Percentiles rank a stretch among this genome's conserved stretches.
These are phyloP conservation scores for Hafferia zeledoni DNA, from an alignment of 2,797 vertebrate genomes.

Conservation along the genomic window DNA sequence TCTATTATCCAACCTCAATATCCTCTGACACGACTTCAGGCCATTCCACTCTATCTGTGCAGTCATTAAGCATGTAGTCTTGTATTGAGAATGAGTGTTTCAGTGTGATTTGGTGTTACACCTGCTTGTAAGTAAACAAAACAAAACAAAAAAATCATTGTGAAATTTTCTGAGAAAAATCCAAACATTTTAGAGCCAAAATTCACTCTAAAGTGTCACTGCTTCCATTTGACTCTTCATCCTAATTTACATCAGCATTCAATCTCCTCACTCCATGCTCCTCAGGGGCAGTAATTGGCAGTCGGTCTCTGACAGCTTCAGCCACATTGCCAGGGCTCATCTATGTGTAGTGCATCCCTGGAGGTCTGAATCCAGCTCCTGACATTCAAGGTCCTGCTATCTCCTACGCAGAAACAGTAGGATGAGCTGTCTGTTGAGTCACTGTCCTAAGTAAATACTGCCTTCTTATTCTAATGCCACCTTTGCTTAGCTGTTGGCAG, in stretches of 20 bases:
- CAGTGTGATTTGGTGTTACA: background rate
- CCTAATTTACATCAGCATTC: background rate
- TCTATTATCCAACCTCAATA: background rate
- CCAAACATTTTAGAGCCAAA: background rate
- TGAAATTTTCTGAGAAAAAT: background rate
- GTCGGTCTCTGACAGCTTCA: background rate
- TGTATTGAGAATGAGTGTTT: background rate
- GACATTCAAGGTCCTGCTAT: background rate
- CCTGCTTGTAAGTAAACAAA: background rate
- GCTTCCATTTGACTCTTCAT: background rate
- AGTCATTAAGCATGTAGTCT: background rate
- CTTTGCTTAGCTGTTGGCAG: background rate
- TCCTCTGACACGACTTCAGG: background rate
- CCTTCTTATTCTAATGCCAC: background rate
- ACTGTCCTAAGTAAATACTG: background rate
- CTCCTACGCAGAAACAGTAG: background rate
- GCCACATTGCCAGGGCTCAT: background rate
- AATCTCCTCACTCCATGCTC: background rate
- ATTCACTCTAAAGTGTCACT: background rate
- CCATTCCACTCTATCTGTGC: background rate
- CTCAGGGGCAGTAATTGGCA: background rate
- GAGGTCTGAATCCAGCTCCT: background rate
- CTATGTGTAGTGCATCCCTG: background rate
- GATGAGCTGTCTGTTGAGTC: background rate
- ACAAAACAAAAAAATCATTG: fast-evolving